Conservation (phyloP, 2,888 invertebrate species). For the Plusia festucae region DNA sequence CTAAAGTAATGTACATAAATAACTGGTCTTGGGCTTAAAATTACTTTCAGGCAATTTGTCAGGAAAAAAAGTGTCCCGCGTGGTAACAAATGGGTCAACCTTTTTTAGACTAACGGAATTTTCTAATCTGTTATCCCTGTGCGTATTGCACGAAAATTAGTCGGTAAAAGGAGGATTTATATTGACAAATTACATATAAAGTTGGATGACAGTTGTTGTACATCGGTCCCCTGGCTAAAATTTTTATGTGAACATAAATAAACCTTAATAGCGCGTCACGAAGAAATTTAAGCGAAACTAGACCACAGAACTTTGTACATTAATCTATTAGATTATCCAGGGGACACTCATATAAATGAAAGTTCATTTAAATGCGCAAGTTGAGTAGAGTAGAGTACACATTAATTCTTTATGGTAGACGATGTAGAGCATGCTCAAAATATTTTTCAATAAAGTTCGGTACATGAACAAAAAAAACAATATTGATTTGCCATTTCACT, state of each 20-base stretch:
- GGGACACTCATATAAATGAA: conserved; percentile 37
- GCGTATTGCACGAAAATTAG: conserved; percentile 67
- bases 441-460: not conserved
- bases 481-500: too few species aligned
- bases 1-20: conserved; percentile 82
- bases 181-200: conserved; percentile 58
- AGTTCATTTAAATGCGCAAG: conserved; percentile 39
- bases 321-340: conserved; percentile 55
- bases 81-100: conserved; percentile 82
- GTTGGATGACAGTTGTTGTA: conserved; percentile 49
- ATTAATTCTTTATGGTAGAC: not conserved
- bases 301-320: conserved; percentile 51
- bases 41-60: conserved; percentile 87
- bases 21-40: conserved; percentile 83
- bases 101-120: conserved; percentile 80
- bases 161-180: conserved; percentile 55
- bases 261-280: conserved; percentile 48
- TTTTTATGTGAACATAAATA: conserved; percentile 57
- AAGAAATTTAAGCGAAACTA: conserved; percentile 54
- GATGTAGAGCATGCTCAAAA: not conserved
- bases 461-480: too few species aligned
- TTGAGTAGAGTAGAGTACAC: conserved; percentile 18
- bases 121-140: conserved; percentile 79
- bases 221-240: conserved; percentile 47
- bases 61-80: conserved; percentile 80